Conservation (phyloP, 2,113 vertebrate genomes). For the Catharus fuscescens region DNA sequence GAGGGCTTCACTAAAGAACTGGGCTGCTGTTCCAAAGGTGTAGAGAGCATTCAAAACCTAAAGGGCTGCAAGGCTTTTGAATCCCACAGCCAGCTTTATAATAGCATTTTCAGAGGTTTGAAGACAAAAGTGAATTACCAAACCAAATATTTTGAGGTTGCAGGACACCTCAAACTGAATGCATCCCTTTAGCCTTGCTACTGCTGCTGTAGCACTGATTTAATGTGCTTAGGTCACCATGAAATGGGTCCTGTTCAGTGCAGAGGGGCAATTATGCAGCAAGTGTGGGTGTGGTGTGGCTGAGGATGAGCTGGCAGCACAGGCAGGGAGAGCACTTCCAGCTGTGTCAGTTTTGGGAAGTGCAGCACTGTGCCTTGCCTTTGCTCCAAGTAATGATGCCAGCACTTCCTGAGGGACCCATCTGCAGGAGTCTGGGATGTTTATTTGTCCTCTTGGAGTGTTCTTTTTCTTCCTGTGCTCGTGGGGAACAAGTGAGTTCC, state of each 20-base stretch:
- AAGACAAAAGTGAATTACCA: background rate
- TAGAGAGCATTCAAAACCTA: background rate
- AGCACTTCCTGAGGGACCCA: background rate
- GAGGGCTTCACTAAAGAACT: background rate
- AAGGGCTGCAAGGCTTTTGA: background rate
- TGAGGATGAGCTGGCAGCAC: background rate
- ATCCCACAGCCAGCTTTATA: background rate
- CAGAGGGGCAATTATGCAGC: background rate
- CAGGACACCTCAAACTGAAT: background rate
- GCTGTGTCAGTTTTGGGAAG: background rate
- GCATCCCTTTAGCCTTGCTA: background rate
- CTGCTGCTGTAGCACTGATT: background rate
- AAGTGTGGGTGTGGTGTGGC: background rate
- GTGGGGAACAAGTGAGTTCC: background rate
- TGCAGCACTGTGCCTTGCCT: background rate
- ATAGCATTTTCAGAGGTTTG: background rate
- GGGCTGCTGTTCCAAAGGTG: background rate
- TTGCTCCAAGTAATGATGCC: background rate
- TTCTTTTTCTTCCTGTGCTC: background rate
- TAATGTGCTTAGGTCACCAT: background rate
- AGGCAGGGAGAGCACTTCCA: accelerated
- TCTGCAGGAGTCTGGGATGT: background rate
- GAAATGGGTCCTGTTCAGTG: background rate
- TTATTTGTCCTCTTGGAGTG: background rate
- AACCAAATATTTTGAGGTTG: background rate